These are phyloP conservation scores for Drosophila emarginata DNA, from an alignment of 2,888 invertebrate species.

Conservation along the genomic window DNA sequence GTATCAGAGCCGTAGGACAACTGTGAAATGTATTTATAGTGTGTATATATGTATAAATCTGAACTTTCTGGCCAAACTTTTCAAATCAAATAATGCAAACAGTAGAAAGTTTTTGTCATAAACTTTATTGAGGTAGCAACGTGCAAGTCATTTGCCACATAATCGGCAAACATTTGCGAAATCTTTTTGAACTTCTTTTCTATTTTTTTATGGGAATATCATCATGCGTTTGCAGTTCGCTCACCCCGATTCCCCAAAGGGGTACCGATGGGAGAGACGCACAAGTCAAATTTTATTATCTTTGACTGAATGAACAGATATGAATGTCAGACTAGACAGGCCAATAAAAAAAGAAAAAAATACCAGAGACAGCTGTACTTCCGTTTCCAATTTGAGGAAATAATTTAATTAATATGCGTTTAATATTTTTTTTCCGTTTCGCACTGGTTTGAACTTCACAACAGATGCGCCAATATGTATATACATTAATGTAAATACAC, in stretches of 20 bases:
- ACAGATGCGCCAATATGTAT: neutral
- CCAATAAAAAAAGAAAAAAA: slow-evolving; percentile 57
- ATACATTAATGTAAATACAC: slow-evolving; percentile 6
- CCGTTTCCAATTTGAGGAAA: slow-evolving; percentile 57
- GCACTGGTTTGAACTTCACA: slow-evolving; percentile 47
- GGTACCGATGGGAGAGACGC: neutral
- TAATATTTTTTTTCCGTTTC: slow-evolving; percentile 42
- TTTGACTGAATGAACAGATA: neutral
- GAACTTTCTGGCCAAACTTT: neutral
- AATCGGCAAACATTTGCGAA: slow-evolving; percentile 8
- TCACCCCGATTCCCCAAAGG: slow-evolving; percentile 36
- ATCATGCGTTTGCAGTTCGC: slow-evolving; percentile 40
- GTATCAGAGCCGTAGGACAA: neutral
- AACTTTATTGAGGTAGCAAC: slow-evolving; percentile 6
- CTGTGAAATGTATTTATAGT: neutral
- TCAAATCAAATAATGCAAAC: slow-evolving; percentile 5
- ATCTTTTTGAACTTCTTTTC: slow-evolving; percentile 65
- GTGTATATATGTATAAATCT: neutral
- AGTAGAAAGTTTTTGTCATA: neutral
- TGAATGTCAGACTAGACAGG: slow-evolving; percentile 50
- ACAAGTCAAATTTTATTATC: slow-evolving; percentile 1
- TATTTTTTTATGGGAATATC: slow-evolving; percentile 46
- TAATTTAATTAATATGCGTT: slow-evolving; percentile 71
- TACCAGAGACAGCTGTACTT: slow-evolving; percentile 44
- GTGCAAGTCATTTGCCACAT: slow-evolving; percentile 6